A percentile compares a stretch with the other conserved stretches of the same genome.
Conservation (phyloP, 2,888 invertebrate genomes). For the Ennomos fuscantarius region DNA sequence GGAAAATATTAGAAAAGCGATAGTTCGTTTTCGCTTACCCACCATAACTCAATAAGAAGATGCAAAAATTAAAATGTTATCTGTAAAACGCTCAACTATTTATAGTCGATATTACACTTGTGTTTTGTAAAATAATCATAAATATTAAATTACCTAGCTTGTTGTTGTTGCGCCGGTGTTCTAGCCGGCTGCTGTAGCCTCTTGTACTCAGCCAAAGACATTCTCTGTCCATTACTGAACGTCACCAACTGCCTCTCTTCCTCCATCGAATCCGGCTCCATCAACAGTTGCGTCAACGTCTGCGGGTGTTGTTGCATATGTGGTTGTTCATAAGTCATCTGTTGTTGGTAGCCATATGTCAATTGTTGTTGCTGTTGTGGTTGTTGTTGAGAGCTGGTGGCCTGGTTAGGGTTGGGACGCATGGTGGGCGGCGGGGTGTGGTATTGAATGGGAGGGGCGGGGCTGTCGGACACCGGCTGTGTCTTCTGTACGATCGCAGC, state of each 20-base stretch:
- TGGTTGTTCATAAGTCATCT: constrained; percentile 59
- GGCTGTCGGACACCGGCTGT: constrained; percentile 57
- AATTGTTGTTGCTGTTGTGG: constrained; percentile 52
- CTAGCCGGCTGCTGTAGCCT: constrained; percentile 66
- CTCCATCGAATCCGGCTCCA: constrained; percentile 69
- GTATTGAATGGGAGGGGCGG: constrained; percentile 58
- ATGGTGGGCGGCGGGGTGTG: constrained; percentile 60
- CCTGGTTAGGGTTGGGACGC: constrained; percentile 57
- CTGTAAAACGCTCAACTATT: too few relatives aligned
- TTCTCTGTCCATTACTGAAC: constrained; percentile 71
- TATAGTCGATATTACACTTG: too few relatives aligned
- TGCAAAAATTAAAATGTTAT: too few relatives aligned
- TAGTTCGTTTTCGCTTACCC: too few relatives aligned
- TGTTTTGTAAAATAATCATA: too few relatives aligned
- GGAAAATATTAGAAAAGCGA: too few relatives aligned
- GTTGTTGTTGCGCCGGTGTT: constrained; percentile 63
- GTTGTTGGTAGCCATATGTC: constrained; percentile 60
- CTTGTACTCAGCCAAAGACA: constrained; percentile 77
- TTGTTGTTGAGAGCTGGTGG: constrained; percentile 37
- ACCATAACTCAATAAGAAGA: too few relatives aligned
- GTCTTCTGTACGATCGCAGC: constrained; percentile 79
- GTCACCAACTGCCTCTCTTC: constrained; percentile 75
- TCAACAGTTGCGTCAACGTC: constrained; percentile 61
- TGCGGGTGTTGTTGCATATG: constrained; percentile 63
- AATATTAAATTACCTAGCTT: constrained; percentile 48